Base-by-base conservation (phyloP, 2,888 invertebrate genomes). In the Osmoderma eremita region DNA sequence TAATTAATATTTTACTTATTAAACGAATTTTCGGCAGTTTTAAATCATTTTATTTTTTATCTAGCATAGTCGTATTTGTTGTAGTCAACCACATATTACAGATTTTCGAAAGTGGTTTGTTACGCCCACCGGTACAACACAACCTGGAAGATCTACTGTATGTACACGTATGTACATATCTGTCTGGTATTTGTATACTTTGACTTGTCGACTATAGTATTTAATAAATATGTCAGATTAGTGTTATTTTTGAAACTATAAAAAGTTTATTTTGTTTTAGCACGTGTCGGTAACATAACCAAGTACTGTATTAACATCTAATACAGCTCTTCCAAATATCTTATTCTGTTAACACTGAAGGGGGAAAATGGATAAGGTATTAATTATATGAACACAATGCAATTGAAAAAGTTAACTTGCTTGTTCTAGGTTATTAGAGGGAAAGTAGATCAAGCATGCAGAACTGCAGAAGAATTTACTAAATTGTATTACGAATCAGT, bases 401-500 rank as follows among this genome's bases (percentile, higher is more conserved):
- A 18, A 22, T 2, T 18, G 8, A 18, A 2, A 39, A 2, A 15
- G 12, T 6, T 39, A 39, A 30, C 38, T 30, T 41, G 15, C 65
- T 63, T 83, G 82, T 78, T 83, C 15, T 81, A 91, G 85, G 86
- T 87, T 24, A 74, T 86, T 39, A 88, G 87, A 73, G 82, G 84
- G 65, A 91, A 90, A 80, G 85, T 92, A 41, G 94, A 94, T 70
- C 89, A 91, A 77, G 94, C 95, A 17, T 91, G 92, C 75, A 87
- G 91, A 78, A 92, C 92, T 13, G 95, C 94, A 0, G 93, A 95
- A 83, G 92, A 95, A 76, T 97, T 97, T 77, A 91, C 92, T 2
- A 92, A 92, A 82, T 84, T 95, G 2, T 97, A 93, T 81, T 97
- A 97, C 80, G 93, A 94, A 76, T 91, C 91, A 76, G 84, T 95